Evolutionary conservation across 2,797 vertebrate species (phyloP).

Genomic region (Gephyroberyx darwinii): DNA sequence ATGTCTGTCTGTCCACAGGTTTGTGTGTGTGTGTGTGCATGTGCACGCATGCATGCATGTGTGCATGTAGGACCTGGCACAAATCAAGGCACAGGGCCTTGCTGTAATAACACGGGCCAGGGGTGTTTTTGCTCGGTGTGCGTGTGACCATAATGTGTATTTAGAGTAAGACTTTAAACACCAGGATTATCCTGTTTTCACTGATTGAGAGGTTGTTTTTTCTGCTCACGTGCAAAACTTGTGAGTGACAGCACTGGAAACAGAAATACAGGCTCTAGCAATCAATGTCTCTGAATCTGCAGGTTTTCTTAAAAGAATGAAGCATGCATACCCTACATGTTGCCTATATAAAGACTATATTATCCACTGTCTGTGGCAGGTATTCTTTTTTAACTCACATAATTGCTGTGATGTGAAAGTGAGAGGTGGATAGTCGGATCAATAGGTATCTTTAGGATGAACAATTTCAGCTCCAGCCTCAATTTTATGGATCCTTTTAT

Average conservation of each 20-base stretch:
- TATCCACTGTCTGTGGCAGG: too few relatives aligned
- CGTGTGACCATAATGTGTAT: slow-evolving; percentile 62
- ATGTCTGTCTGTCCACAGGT: slow-evolving; percentile 18
- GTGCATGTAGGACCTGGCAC: neutral
- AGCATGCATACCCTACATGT: too few relatives aligned
- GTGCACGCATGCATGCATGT: slow-evolving; percentile 1
- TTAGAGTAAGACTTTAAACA: slow-evolving; percentile 71
- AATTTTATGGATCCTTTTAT: slow-evolving; percentile 2
- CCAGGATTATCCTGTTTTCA: slow-evolving; percentile 66
- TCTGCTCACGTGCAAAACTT: slow-evolving; percentile 49
- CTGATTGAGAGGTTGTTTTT: slow-evolving; percentile 50
- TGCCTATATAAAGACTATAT: too few relatives aligned
- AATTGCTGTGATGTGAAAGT: neutral
- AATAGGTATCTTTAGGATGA: neutral
- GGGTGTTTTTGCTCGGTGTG: slow-evolving; percentile 50
- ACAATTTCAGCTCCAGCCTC: neutral
- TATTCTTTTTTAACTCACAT: too few relatives aligned
- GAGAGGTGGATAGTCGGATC: neutral
- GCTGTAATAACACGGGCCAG: slow-evolving; percentile 37
- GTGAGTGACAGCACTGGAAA: slow-evolving; percentile 22
- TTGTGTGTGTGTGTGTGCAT: slow-evolving; percentile 9
- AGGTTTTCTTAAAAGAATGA: neutral
- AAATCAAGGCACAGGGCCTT: slow-evolving; percentile 13
- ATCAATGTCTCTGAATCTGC: neutral
- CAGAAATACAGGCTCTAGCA: neutral